Base-by-base conservation (phyloP, 1,140 invertebrate genomes). In the Bombus ignitus region DNA sequence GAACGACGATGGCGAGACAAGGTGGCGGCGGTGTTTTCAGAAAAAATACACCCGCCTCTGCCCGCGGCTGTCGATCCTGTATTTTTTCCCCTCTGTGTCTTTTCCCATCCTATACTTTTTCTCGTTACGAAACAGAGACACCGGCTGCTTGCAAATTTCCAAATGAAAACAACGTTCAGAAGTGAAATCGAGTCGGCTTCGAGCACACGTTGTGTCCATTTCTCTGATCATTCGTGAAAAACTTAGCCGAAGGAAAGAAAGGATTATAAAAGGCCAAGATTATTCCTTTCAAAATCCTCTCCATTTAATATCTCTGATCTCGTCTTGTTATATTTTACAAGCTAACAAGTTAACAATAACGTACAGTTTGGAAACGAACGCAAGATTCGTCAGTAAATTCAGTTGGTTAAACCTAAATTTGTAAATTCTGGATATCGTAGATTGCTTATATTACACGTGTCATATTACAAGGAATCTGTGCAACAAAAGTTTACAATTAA, bases 21-120 rank as follows among this genome's bases (percentile, higher is more conserved):
- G 83, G 78, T 90, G 90, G 87, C 89, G 89, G 81, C 87, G 87
- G 85, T 94, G 94, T 94, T 94, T 94, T 94, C 92, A 94, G 93
- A 94, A 94, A 95, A 95, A 95, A 95, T 94, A 95, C 91, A 83
- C 75, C 75, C 85, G 82, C 85, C 91, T 90, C 91, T 81, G 90
- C 83, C 90, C 86, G 66, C 65, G 83, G 81, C 86, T 86, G 89
- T 86, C 90, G 89, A 88, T 89, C 28, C 90, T 84, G 92, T 93
- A 92, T 92, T 93, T 93, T 92, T 93, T 81, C 87, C 90, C 87
- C 85, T 22, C 73, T 83, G 85, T 84, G 82, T 78, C 84, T 72
- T 78, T 70, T 32, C 53, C 85, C 62, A 39, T 75, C 47, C 80
- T n/a, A 15, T 70, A 80, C 87, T 80, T 85, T 76, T 66, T 59